Conservation (phyloP, 2,797 vertebrate species). For the Cossypha niveicapilla region DNA sequence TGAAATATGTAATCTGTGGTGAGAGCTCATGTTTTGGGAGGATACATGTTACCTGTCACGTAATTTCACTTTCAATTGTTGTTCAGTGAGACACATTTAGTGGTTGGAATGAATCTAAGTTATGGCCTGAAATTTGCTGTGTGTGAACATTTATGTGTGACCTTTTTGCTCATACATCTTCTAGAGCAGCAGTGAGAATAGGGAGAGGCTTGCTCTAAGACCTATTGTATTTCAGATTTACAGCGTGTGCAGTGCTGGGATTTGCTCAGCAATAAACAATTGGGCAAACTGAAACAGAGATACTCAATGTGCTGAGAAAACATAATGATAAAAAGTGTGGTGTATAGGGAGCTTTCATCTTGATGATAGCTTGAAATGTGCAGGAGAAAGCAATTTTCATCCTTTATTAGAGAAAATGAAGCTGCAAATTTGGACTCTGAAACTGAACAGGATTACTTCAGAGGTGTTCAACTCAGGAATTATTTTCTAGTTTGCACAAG, state of each 20-base stretch:
- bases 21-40: neutral
- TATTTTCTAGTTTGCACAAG: neutral
- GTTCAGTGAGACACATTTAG: neutral
- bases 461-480: neutral
- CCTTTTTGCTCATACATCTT: neutral
- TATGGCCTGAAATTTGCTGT: neutral
- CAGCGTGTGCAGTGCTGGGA: neutral
- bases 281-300: neutral
- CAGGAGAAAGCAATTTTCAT: neutral
- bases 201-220: neutral
- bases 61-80: neutral
- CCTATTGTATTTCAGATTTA: conserved; percentile 1
- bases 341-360: neutral
- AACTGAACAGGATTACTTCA: neutral
- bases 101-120: neutral
- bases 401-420: neutral
- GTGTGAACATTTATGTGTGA: neutral
- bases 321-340: neutral
- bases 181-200: neutral
- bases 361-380: neutral
- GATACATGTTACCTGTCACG: neutral
- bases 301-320: neutral
- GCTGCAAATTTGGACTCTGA: neutral
- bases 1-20: neutral
- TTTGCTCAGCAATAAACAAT: neutral